Conservation (phyloP, 2,797 vertebrate genomes). For the Pseudochromis fuscus region DNA sequence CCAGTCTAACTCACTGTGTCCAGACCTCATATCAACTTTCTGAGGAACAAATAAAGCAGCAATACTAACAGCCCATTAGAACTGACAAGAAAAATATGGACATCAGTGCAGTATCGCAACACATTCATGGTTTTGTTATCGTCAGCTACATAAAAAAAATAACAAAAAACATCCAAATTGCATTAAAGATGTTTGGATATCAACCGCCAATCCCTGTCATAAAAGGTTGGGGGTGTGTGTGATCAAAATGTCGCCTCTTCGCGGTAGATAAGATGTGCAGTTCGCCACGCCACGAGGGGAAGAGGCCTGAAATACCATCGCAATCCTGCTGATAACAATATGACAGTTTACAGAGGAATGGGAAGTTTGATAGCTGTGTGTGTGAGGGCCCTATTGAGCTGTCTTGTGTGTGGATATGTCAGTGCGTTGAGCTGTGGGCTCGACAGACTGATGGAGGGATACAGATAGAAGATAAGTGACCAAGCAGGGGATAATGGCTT, state of each 20-base stretch:
- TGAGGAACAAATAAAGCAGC: background rate
- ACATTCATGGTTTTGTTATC: slow-evolving; percentile 18
- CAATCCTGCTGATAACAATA: slow-evolving; percentile 63
- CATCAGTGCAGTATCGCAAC: slow-evolving; percentile 2
- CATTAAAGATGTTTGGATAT: slow-evolving; percentile 40
- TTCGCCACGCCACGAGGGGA: slow-evolving; percentile 36
- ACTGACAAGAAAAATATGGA: background rate
- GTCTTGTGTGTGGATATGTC: slow-evolving; percentile 15
- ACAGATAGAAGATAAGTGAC: slow-evolving; percentile 63
- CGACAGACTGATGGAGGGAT: slow-evolving; percentile 54
- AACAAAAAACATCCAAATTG: slow-evolving; percentile 17
- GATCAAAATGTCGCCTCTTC: slow-evolving; percentile 31
- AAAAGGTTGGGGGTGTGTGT: slow-evolving; percentile 13
- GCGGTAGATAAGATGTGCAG: slow-evolving; percentile 50
- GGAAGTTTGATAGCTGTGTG: slow-evolving; percentile 50
- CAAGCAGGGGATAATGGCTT: slow-evolving; percentile 59
- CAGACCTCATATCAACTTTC: background rate
- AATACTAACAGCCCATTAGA: background rate
- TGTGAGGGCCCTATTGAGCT: slow-evolving; percentile 45
- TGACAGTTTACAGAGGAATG: slow-evolving; percentile 66
- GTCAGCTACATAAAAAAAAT: background rate
- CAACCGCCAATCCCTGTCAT: slow-evolving; percentile 10
- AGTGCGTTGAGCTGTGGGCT: slow-evolving; percentile 49
- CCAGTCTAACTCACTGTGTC: too few relatives aligned
- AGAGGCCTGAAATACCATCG: slow-evolving; percentile 37